A percentile compares a stretch with the other conserved stretches of the same genome.
Evolutionary conservation across 2,113 vertebrate species (phyloP).

Genomic region (Myxocyprinus asiaticus): DNA sequence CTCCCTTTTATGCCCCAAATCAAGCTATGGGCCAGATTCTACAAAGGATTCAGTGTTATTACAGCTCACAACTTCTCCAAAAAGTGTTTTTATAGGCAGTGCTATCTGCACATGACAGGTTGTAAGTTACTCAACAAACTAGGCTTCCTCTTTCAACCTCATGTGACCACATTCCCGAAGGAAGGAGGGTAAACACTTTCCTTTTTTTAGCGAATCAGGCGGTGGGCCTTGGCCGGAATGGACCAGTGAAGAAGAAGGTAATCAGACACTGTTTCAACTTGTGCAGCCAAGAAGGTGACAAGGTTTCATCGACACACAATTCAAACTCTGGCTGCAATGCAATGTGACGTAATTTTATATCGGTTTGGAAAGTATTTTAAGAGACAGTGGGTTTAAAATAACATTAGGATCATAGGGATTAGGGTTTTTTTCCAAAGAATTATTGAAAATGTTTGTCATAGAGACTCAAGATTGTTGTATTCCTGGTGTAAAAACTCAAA

Average conservation of each 20-base stretch:
- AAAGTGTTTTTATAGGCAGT: too few species aligned
- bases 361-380: background rate
- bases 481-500: background rate
- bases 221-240: slow-evolving; percentile 50
- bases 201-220: too few species aligned
- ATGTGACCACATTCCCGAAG: slow-evolving; percentile 56
- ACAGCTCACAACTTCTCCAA: too few species aligned
- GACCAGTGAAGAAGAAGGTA: slow-evolving; percentile 58
- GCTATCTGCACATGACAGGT: too few species aligned
- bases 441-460: too few species aligned
- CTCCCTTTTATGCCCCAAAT: too few species aligned
- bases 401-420: too few species aligned
- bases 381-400: background rate
- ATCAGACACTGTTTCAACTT: background rate
- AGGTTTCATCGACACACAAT: background rate
- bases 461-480: background rate
- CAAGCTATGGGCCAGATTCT: too few species aligned
- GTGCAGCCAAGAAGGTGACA: slow-evolving; percentile 1
- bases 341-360: background rate
- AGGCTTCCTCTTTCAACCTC: slow-evolving; percentile 9
- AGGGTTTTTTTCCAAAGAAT: too few species aligned
- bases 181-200: slow-evolving; percentile 4
- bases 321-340: background rate
- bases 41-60: too few species aligned
- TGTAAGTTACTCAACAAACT: background rate